A percentile compares a stretch with the other conserved stretches of the same genome.
These are phyloP conservation scores for Agrotis exclamationis DNA, from an alignment of 2,888 invertebrate genomes.

Conservation along the genomic window DNA sequence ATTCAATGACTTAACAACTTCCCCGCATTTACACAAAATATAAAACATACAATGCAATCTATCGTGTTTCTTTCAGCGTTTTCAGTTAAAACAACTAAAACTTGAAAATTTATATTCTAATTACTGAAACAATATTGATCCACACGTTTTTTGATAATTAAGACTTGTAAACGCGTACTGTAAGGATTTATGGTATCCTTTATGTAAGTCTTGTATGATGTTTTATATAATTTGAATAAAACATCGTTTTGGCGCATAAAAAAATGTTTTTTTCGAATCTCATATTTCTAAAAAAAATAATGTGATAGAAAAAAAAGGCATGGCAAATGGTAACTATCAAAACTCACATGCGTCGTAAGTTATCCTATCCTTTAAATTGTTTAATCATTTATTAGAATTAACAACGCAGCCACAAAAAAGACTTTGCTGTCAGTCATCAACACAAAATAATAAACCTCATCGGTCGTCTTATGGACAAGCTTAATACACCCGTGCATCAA, in stretches of 20 bases:
- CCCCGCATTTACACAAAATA: background rate
- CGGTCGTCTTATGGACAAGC: slow-evolving; percentile 3
- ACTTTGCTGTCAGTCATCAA: background rate
- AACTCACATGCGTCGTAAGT: slow-evolving; percentile 16
- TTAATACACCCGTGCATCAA: background rate
- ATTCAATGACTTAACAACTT: background rate
- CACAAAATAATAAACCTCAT: background rate
- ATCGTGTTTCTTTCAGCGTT: background rate
- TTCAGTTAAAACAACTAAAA: background rate
- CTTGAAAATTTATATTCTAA: too few species aligned
- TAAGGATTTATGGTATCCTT: too few species aligned
- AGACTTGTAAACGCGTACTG: too few species aligned
- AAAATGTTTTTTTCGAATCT: too few species aligned
- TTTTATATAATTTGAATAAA: too few species aligned
- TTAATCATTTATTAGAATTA: slow-evolving; percentile 7
- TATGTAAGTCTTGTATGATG: too few species aligned
- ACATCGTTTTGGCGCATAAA: too few species aligned
- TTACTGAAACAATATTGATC: too few species aligned
- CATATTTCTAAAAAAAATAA: too few species aligned
- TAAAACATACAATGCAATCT: background rate
- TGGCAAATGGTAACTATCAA: slow-evolving; percentile 43
- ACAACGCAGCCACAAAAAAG: slow-evolving; percentile 7
- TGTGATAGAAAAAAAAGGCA: too few species aligned
- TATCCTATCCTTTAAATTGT: background rate
- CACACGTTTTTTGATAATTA: too few species aligned